Conservation (phyloP, 2,113 vertebrate genomes). For the Lepus americanus region DNA sequence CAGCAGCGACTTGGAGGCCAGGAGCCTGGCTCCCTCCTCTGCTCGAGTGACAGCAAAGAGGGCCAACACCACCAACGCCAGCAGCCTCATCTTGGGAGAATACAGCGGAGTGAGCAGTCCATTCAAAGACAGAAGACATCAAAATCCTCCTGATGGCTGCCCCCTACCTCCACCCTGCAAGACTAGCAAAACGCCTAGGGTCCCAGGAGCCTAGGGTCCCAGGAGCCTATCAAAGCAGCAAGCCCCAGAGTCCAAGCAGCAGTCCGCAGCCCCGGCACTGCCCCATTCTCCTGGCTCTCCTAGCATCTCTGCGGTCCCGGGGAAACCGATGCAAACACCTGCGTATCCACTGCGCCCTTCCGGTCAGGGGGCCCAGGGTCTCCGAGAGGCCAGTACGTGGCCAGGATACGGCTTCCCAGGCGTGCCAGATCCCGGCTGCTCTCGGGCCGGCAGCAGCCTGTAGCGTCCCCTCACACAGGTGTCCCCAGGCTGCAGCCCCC, state of each 20-base stretch:
- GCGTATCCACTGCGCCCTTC: neutral
- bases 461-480: neutral
- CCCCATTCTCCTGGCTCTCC: neutral
- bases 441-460: neutral
- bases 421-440: neutral
- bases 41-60: slow-evolving; percentile 80
- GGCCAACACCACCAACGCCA: slow-evolving; percentile 81
- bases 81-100: slow-evolving; percentile 87
- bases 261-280: neutral
- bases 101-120: accelerated
- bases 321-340: neutral
- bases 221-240: neutral
- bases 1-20: slow-evolving; percentile 96
- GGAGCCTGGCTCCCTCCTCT: slow-evolving; percentile 95
- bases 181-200: neutral
- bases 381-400: neutral
- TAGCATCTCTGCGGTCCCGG: neutral
- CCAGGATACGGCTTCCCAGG: neutral
- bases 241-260: neutral
- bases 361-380: neutral
- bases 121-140: neutral
- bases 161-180: neutral
- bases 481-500: neutral
- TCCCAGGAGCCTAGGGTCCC: neutral
- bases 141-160: neutral